Percentiles rank a stretch among this genome's conserved stretches.
phyloP scores from a whole-genome alignment of 2,888 invertebrate genomes.

The Rhynchonema sp. region DNA sequence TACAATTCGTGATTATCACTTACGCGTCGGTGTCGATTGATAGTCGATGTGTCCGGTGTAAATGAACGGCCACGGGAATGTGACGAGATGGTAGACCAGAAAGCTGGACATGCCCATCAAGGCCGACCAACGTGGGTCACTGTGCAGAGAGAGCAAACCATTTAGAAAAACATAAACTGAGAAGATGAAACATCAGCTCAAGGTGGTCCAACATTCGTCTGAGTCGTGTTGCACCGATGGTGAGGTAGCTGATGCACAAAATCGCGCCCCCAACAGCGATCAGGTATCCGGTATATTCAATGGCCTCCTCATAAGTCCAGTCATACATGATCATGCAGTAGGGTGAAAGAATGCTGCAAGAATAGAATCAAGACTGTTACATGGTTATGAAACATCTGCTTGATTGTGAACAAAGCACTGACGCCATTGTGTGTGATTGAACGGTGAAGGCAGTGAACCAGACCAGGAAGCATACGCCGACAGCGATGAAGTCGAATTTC shows the following conservation, averaged over 20 bases:
- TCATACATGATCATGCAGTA: background rate
- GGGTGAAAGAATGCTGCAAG: background rate
- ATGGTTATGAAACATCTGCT: background rate
- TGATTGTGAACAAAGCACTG: background rate
- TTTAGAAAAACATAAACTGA: too few species aligned
- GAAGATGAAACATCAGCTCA: too few species aligned
- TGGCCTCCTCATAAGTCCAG: background rate
- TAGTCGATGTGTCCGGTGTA: too few species aligned
- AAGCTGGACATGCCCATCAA: background rate
- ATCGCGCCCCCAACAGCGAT: background rate
- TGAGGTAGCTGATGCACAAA: too few species aligned
- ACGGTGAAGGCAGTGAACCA: background rate
- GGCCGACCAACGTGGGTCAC: background rate
- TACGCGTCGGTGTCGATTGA: too few species aligned
- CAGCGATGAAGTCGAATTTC: background rate
- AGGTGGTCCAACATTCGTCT: too few species aligned
- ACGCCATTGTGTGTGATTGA: background rate
- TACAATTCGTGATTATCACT: too few species aligned
- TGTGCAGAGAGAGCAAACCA: background rate
- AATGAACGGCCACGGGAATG: background rate
- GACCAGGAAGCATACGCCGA: background rate
- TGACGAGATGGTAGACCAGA: background rate
- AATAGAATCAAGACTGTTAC: background rate
- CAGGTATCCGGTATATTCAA: background rate
- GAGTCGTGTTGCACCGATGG: too few species aligned